These are phyloP conservation scores for Reticulitermes lucifugus DNA, from an alignment of 2,888 invertebrate genomes.

Conservation along the genomic window DNA sequence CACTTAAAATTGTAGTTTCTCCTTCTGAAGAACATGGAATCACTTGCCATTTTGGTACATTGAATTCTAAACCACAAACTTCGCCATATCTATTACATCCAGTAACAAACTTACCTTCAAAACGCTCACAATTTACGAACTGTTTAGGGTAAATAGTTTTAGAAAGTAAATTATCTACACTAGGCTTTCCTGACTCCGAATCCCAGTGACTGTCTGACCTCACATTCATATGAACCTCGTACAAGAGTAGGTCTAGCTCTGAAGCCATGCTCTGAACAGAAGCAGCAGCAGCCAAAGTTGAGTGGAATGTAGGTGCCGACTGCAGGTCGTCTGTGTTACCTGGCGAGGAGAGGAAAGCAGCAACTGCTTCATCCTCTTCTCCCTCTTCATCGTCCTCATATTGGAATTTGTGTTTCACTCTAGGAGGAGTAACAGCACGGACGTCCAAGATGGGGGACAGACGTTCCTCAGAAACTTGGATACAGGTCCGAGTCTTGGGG, in stretches of 20 bases:
- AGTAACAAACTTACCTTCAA: conserved; percentile 53
- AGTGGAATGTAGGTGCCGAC: conserved; percentile 9
- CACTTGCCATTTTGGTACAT: not conserved
- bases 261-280: conserved; percentile 68
- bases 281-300: conserved; percentile 61
- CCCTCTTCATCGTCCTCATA: conserved; percentile 57
- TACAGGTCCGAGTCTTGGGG: conserved; percentile 40
- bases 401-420: conserved; percentile 62
- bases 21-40: conserved; percentile 31
- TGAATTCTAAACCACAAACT: conserved; percentile 24
- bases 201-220: conserved; percentile 43
- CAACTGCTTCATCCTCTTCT: conserved; percentile 47
- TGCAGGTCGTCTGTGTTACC: conserved; percentile 58
- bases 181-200: conserved; percentile 51
- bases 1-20: conserved; percentile 5
- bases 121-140: conserved; percentile 44
- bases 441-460: conserved; percentile 64
- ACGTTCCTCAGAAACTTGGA: conserved; percentile 58
- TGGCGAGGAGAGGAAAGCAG: conserved; percentile 55
- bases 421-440: conserved; percentile 62
- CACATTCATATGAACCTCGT: conserved; percentile 59
- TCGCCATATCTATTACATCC: not conserved
- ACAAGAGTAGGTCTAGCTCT: conserved; percentile 63
- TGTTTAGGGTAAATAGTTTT: conserved; percentile 46
- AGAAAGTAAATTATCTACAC: conserved; percentile 51